A percentile compares a stretch with the other conserved stretches of the same genome.
These are phyloP conservation scores for Zosterops pallidus DNA, from an alignment of 2,113 vertebrate genomes.

Conservation along the genomic window DNA sequence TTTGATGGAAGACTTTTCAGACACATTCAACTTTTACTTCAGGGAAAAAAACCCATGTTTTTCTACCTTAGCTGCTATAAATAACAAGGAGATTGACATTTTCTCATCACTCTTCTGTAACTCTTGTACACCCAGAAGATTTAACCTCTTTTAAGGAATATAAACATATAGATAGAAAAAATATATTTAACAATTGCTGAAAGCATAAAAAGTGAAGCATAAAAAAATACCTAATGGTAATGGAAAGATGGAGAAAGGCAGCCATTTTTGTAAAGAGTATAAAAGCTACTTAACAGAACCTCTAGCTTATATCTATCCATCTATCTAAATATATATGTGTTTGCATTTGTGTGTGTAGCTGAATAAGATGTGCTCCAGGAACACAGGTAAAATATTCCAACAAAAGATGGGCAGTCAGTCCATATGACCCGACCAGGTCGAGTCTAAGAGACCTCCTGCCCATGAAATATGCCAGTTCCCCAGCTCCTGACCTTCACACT, in stretches of 20 bases:
- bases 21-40: background rate
- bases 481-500: background rate
- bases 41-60: background rate
- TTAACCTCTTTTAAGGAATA: background rate
- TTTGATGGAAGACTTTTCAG: background rate
- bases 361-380: background rate
- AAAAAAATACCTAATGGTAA: background rate
- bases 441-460: background rate
- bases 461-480: background rate
- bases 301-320: background rate
- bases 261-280: background rate
- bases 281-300: background rate
- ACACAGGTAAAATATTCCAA: accelerated
- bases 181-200: background rate
- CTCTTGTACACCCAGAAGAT: background rate
- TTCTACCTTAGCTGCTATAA: background rate
- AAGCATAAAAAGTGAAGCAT: background rate
- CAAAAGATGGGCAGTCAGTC: background rate
- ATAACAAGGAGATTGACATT: background rate
- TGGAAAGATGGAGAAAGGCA: background rate
- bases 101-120: background rate
- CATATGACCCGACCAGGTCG: accelerated
- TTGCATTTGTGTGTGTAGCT: background rate
- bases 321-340: background rate
- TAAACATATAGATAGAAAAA: background rate